Conservation (phyloP, 2,888 invertebrate genomes). For the Campoplex capitator region DNA sequence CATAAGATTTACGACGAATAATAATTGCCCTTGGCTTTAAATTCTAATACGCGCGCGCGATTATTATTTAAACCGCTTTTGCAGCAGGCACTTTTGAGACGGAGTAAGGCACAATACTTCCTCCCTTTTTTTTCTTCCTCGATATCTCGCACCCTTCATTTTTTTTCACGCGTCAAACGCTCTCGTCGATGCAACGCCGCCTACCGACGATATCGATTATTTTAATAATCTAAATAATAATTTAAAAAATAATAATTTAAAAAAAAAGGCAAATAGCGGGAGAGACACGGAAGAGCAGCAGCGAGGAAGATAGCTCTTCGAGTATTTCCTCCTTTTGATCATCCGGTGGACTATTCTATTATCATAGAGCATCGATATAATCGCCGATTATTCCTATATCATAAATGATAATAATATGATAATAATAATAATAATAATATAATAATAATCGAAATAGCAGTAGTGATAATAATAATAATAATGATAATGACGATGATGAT, state of each 20-base stretch:
- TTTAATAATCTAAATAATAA: slow-evolving; percentile 62
- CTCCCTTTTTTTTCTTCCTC: neutral
- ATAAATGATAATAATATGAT: slow-evolving; percentile 56
- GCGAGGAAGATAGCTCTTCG: slow-evolving; percentile 44
- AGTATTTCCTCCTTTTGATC: slow-evolving; percentile 35
- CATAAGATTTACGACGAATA: slow-evolving; percentile 49
- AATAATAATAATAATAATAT: slow-evolving; percentile 66
- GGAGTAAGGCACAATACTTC: slow-evolving; percentile 47
- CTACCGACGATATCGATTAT: slow-evolving; percentile 23
- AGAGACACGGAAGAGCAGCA: slow-evolving; percentile 54
- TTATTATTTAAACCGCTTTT: slow-evolving; percentile 4
- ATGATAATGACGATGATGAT: slow-evolving; percentile 53
- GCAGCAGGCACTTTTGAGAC: slow-evolving; percentile 52
- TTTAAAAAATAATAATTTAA: slow-evolving; percentile 65
- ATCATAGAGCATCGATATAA: slow-evolving; percentile 56
- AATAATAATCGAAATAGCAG: slow-evolving; percentile 48
- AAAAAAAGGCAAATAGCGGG: slow-evolving; percentile 58
- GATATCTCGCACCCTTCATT: slow-evolving; percentile 6
- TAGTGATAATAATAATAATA: slow-evolving; percentile 65
- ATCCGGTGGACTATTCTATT: slow-evolving; percentile 30
- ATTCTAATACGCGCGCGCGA: slow-evolving; percentile 30
- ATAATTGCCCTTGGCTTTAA: slow-evolving; percentile 64
- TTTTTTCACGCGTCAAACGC: slow-evolving; percentile 15
- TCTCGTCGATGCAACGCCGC: neutral
- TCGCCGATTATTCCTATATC: slow-evolving; percentile 64